Base-by-base conservation (phyloP, 1,140 invertebrate species). In the Eurytemora carolleeae region DNA sequence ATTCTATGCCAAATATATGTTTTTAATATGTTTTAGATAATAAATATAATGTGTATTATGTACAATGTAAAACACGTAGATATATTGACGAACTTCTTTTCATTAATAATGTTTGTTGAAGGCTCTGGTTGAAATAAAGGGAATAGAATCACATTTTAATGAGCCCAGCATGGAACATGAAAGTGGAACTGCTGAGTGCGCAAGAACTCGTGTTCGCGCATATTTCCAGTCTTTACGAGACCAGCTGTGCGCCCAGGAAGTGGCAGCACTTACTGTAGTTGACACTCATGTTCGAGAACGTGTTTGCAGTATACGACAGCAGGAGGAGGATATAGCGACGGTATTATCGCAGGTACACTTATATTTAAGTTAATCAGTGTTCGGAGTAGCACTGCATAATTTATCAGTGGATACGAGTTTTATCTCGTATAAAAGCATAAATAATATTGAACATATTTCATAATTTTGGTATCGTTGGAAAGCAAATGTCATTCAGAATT, bases 281-380 rank as follows among this genome's bases (percentile, higher is more conserved):
- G 79, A 81, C 60, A 76, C 77, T 17, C 77, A 80, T 65, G 75
- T 79, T 17, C 66, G 77, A 52, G 78, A 79, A 59, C 71, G 78
- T 66, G 65, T 80, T 26, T 77, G 76, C 61, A 74, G 75, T 61
- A 63, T 81, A n/a, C 69, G 75, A 64, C 77, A 79, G 63, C 76
- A 79, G 53, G 77, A 79, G 64, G 76, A 79, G 65, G 79, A 81
- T 67, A 71, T 81, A 64, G 73, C 73, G 1, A 71, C 73, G 3
- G 73, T 78, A 1, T 68, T 78, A 24, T 77, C 78, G 1, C 78
- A 80, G 63, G 71, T 73, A 53, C 54, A 58, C 26, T n/a, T n/a
- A n/a, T n/a, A n/a, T n/a, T n/a, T n/a, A n/a, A n/a, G n/a, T n/a
- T n/a, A n/a, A n/a, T n/a, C n/a, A n/a, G n/a, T n/a, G n/a, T n/a